Conservation (phyloP, 2,113 vertebrate species). For the Eira barbara region DNA sequence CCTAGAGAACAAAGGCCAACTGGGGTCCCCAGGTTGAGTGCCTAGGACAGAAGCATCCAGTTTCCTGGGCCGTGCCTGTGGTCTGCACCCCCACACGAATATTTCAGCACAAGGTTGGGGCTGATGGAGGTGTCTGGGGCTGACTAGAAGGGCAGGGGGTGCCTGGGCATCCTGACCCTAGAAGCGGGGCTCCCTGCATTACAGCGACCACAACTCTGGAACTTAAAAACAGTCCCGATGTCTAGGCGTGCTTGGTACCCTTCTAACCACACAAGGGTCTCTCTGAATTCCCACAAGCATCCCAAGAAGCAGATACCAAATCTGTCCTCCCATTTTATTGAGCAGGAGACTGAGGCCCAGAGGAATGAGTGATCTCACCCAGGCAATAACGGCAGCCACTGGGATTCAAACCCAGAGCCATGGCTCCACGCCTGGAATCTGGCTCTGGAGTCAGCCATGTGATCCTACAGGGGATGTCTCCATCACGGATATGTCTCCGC, state of each 20-base stretch:
- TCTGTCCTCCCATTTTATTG: neutral
- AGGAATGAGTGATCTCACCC: neutral
- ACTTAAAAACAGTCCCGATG: neutral
- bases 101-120: neutral
- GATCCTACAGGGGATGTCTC: neutral
- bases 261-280: neutral
- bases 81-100: accelerated
- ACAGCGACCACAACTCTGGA: neutral
- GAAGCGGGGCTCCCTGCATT: neutral
- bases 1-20: neutral
- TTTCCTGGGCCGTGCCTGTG: neutral
- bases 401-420: neutral
- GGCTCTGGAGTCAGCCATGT: neutral
- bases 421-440: neutral
- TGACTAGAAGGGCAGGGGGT: neutral
- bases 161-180: neutral
- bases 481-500: accelerated
- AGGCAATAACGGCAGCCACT: neutral
- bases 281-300: neutral
- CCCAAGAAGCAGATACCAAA: neutral
- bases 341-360: neutral
- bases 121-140: neutral
- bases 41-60: neutral
- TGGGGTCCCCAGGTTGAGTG: neutral
- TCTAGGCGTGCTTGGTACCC: neutral